Evolutionary conservation across 2,797 vertebrate genomes (phyloP).

Genomic region (Diplodus puntazzo): DNA sequence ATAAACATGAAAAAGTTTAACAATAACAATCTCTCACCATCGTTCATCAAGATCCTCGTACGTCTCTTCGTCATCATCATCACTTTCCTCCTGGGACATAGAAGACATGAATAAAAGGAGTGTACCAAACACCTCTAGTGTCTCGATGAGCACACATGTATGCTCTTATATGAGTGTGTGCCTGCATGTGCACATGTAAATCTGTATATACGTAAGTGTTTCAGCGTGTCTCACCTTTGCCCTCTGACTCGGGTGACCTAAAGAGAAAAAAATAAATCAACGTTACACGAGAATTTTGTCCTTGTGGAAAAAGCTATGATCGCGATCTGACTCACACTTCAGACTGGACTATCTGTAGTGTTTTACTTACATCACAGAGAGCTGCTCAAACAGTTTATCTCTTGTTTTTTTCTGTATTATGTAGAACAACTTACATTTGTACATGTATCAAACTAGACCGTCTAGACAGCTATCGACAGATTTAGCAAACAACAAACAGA

Average conservation of each 20-base stretch:
- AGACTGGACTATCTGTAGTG: background rate
- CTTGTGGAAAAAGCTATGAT: background rate
- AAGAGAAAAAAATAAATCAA: slow-evolving; percentile 29
- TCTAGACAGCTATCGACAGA: background rate
- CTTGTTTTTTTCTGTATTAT: background rate
- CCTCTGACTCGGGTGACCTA: slow-evolving; percentile 79
- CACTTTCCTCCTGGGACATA: slow-evolving; percentile 76
- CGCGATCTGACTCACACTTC: background rate
- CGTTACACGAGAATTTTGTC: background rate
- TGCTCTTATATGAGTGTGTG: background rate
- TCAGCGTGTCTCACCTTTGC: slow-evolving; percentile 76
- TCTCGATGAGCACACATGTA: background rate
- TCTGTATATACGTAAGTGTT: slow-evolving; percentile 1
- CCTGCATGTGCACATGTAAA: background rate
- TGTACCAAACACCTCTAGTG: background rate
- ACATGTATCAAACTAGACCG: background rate
- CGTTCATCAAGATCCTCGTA: slow-evolving; percentile 92
- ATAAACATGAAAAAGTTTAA: slow-evolving; percentile 7
- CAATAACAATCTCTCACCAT: slow-evolving; percentile 81
- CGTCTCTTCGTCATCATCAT: slow-evolving; percentile 87
- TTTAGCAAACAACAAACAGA: background rate
- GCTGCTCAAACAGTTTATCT: background rate
- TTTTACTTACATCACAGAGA: background rate
- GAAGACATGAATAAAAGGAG: slow-evolving; percentile 2
- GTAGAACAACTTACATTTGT: background rate